phyloP scores from a whole-genome alignment of 2,113 vertebrate species.

The Condylura cristata region DNA sequence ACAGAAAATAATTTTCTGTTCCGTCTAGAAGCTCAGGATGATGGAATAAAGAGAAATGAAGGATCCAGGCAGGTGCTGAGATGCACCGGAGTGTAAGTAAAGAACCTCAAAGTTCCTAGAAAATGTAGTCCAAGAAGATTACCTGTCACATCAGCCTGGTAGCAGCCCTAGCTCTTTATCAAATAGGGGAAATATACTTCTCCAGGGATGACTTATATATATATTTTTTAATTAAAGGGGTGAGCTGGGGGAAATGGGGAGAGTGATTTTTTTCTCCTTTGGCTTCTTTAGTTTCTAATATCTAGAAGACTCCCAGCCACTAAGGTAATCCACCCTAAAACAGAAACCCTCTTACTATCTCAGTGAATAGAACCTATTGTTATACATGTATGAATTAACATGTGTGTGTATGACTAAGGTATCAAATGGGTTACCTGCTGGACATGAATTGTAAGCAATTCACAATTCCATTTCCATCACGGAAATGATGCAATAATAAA shows the following conservation, averaged over 20 bases:
- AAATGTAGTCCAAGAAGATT: not conserved
- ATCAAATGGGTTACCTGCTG: not conserved
- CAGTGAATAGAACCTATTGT: too few relatives aligned
- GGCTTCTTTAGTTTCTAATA: not conserved
- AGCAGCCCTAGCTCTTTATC: not conserved
- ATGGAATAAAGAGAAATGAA: constrained; percentile 52
- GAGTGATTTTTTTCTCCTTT: not conserved
- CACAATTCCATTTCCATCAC: not conserved
- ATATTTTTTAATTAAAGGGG: not conserved
- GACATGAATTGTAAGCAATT: not conserved
- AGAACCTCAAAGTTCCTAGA: not conserved
- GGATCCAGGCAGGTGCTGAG: constrained; percentile 28
- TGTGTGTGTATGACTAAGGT: not conserved
- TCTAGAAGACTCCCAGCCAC: not conserved
- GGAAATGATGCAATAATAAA: not conserved
- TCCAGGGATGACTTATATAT: not conserved
- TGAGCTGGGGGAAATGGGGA: not conserved
- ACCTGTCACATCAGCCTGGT: not conserved
- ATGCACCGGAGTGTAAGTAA: not conserved
- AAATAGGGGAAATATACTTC: not conserved
- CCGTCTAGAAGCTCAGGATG: constrained; percentile 32
- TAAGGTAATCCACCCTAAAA: not conserved
- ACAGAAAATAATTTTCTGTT: constrained; percentile 71
- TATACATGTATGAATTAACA: not conserved
- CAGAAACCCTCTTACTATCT: not conserved